Percentiles rank a stretch among this genome's conserved stretches.
These are phyloP conservation scores for Archivesica marissinica DNA, from an alignment of 1,140 invertebrate genomes.

Conservation along the genomic window DNA sequence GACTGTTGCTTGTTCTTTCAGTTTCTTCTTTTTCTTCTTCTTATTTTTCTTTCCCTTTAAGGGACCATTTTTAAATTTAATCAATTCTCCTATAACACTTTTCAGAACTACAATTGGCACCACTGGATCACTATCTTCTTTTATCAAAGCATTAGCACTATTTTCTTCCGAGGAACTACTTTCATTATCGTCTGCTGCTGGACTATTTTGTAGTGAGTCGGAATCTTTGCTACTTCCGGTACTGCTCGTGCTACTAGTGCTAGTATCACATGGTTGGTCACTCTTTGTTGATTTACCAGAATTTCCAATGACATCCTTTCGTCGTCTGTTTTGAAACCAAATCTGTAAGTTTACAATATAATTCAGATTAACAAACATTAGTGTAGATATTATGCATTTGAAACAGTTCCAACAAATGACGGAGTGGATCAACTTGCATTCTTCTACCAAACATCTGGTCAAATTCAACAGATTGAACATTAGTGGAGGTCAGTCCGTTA, in stretches of 20 bases:
- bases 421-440: too few relatives aligned
- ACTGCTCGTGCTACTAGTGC: constrained; percentile 52
- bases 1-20: constrained; percentile 58
- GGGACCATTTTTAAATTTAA: constrained; percentile 76
- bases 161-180: constrained; percentile 55
- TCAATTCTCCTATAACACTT: constrained; percentile 77
- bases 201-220: constrained; percentile 40
- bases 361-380: too few relatives aligned
- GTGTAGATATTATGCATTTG: too few relatives aligned
- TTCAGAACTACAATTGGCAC: constrained; percentile 77
- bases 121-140: constrained; percentile 60
- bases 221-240: constrained; percentile 54
- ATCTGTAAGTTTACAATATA: constrained; percentile 75
- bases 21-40: constrained; percentile 66
- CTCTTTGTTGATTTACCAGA: constrained; percentile 47
- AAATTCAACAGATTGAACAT: too few relatives aligned
- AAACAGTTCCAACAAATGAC: too few relatives aligned
- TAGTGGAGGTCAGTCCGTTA: too few relatives aligned
- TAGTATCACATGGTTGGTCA: constrained; percentile 59
- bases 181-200: constrained; percentile 35
- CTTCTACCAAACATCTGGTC: too few relatives aligned
- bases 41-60: constrained; percentile 74
- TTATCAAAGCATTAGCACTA: constrained; percentile 5
- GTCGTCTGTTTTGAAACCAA: constrained; percentile 81
- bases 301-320: constrained; percentile 79